Evolutionary conservation across 2,113 vertebrate species (phyloP).

Genomic region (Brachyistius frenatus): DNA sequence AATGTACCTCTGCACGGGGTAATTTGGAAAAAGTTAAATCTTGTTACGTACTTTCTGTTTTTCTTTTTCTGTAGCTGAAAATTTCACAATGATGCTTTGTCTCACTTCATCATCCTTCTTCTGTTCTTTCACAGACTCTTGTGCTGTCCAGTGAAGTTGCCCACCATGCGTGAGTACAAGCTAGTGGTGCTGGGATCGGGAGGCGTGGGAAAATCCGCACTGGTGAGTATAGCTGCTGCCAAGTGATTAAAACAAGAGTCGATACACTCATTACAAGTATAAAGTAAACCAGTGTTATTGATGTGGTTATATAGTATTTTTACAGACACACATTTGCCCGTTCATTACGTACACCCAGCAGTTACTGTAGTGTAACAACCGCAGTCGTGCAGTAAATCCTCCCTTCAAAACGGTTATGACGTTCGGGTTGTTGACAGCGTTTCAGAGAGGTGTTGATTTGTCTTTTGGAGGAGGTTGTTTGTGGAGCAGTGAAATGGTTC

Average conservation of each 20-base stretch:
- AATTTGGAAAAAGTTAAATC: too few relatives aligned
- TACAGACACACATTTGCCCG: neutral
- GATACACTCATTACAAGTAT: neutral
- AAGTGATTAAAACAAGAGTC: neutral
- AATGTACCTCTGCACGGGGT: too few relatives aligned
- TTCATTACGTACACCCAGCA: neutral
- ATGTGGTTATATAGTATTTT: neutral
- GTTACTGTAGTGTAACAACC: neutral
- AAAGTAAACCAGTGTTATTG: neutral
- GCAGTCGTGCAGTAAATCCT: too few relatives aligned
- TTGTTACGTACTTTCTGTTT: neutral
- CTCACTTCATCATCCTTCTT: neutral
- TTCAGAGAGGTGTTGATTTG: neutral
- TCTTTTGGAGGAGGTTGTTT: too few relatives aligned
- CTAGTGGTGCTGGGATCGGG: conserved; percentile 99
- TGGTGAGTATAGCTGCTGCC: conserved; percentile 87
- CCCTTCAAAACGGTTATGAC: too few relatives aligned
- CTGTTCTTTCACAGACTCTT: conserved; percentile 80
- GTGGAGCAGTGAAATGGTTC: neutral
- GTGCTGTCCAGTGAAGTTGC: conserved; percentile 85
- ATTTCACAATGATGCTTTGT: conserved; percentile 12
- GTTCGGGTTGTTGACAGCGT: neutral
- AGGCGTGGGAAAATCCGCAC: conserved; percentile 98
- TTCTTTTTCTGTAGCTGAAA: neutral
- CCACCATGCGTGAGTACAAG: conserved; percentile 99